These are phyloP conservation scores for Coluber constrictor DNA, from an alignment of 2,797 vertebrate genomes.

Conservation along the genomic window DNA sequence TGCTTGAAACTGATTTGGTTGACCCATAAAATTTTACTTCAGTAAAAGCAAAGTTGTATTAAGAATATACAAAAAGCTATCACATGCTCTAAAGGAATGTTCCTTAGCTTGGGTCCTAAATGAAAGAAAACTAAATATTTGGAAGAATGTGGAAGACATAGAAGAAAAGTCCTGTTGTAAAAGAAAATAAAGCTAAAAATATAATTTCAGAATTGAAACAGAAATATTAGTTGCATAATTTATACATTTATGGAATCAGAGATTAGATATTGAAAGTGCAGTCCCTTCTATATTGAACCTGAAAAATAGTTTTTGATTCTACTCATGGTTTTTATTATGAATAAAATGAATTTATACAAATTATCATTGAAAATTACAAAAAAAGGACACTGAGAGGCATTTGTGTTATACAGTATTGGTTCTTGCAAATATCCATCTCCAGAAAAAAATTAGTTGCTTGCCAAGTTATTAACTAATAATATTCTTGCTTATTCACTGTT, in stretches of 20 bases:
- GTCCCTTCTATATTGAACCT: not conserved
- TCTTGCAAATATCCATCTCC: not conserved
- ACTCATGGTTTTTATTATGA: not conserved
- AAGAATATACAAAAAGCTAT: not conserved
- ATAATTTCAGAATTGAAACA: not conserved
- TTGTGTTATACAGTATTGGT: not conserved
- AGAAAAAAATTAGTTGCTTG: not conserved
- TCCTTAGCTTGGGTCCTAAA: not conserved
- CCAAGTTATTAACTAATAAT: not conserved
- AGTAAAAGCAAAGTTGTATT: not conserved
- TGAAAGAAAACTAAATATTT: not conserved
- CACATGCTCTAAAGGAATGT: not conserved
- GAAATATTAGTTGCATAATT: not conserved
- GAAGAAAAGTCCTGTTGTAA: not conserved
- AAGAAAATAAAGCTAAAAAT: not conserved
- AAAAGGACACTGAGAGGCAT: not conserved
- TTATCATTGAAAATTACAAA: not conserved
- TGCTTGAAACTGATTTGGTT: not conserved
- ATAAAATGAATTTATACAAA: not conserved
- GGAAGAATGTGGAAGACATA: not conserved
- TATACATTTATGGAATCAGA: not conserved
- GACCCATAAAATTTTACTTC: not conserved
- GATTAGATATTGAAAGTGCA: not conserved
- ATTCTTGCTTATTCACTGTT: not conserved
- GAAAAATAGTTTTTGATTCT: not conserved